Base-by-base conservation (phyloP, 2,797 vertebrate species). In the Ispidina picta region DNA sequence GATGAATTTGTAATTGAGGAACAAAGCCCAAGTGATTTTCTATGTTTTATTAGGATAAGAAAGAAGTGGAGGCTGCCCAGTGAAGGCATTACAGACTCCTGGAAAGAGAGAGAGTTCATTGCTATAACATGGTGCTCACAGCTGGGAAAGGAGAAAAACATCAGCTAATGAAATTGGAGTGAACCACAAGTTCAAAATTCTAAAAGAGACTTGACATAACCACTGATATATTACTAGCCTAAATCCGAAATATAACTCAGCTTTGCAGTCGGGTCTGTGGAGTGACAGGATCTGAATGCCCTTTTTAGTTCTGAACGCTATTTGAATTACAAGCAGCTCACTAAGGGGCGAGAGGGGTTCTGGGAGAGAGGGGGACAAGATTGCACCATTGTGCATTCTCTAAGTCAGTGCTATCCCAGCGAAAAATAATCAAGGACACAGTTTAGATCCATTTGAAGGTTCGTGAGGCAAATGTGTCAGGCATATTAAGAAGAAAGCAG, bases 161-260 rank as follows among this genome's bases (percentile, higher is more conserved):
- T 4, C 59, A 46, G 35, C 43, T 75, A 85, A 87, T 76, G 82
- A 94, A 92, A 86, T 5, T 5, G 15, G 63, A 86, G 51, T 37
- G 39, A 87, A 68, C 59, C 71, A 83, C 76, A 51, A 51, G 56
- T 51, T 82, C 54, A 58, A 46, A 72, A 70, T 43, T 43, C 64
- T 59, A 39, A 69, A 60, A 77, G 43, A 7, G 60, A 15, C 64
- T 81, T 83, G 91, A 78, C 82, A 75, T 35, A 71, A 79, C 33
- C 29, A 46, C 29, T 79, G 87, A 66, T 64, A 14, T 29, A 90
- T 75, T 33, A 23, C 70, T 46, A 44, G 82, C 82, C 78, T 89
- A 69, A 90, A 81, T 78, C 79, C 65, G 63, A 87, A 94, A 71
- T 80, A 51, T 49, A 87, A 72, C 52, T 92, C 85, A 86, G 68